Conservation (phyloP, 2,113 vertebrate species). For the Corapipo altera region DNA sequence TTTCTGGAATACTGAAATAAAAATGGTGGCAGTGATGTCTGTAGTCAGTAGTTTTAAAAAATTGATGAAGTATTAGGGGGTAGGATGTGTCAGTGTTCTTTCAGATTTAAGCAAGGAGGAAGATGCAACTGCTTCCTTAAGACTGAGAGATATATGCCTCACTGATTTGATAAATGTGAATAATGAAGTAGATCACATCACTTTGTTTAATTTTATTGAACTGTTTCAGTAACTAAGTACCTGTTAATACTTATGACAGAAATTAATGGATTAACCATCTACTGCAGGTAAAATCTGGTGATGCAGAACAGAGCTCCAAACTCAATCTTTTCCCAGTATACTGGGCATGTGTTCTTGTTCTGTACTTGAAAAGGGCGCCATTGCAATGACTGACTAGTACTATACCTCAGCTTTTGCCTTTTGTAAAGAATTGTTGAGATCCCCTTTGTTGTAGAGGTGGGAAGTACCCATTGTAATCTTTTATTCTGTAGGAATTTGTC, state of each 20-base stretch:
- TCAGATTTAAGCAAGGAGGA: background rate
- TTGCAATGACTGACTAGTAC: background rate
- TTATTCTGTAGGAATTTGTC: background rate
- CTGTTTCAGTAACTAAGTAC: background rate
- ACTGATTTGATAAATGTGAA: background rate
- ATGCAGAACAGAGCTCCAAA: background rate
- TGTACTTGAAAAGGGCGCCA: background rate
- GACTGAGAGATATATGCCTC: background rate
- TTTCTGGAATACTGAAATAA: background rate
- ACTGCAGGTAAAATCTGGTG: background rate
- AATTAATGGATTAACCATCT: background rate
- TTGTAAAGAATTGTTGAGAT: background rate
- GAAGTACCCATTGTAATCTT: background rate
- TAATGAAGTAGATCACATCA: background rate
- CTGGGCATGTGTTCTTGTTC: background rate
- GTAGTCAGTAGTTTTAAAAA: background rate
- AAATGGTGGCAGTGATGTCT: background rate
- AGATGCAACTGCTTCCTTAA: background rate
- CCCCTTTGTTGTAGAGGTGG: rapidly evolving
- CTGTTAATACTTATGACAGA: background rate
- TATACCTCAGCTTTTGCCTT: background rate
- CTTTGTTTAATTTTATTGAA: background rate
- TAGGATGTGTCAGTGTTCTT: background rate
- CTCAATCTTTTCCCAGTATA: background rate
- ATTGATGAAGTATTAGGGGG: background rate